Base-by-base conservation (phyloP, 2,113 vertebrate species). In the Cettia cetti region DNA sequence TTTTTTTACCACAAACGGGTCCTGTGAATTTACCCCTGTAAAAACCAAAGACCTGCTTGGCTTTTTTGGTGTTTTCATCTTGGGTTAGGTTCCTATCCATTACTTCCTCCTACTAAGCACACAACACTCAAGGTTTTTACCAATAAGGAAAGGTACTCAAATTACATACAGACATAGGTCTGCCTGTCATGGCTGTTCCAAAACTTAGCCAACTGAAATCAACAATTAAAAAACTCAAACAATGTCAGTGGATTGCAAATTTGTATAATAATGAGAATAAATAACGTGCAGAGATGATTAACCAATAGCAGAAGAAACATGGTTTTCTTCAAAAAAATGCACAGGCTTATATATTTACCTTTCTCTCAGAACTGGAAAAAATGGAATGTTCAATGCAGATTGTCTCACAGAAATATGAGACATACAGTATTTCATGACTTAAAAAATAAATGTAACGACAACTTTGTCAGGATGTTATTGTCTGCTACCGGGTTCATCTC, bases 401-500 rank as follows among this genome's bases (percentile, higher is more conserved):
- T 63, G 22, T 37, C 31, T 68, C 52, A 56, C 47, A 87, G 53
- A 68, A 64, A 65, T 27, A 79, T 3, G 27, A 3, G 27, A 52
- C n/a, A n/a, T 4, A 8, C 31, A 31, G 23, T 57, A 53, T 20
- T 94, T 23, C 30, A 68, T 16, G 37, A 30, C 39, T 69, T 81
- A 18, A 75, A 65, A 91, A 66, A 39, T 13, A 75, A 83, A 79
- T 10, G 31, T 27, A 84, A 89, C 53, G 50, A 57, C 53, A 33
- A 52, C 39, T 61, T 28, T 37, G 37, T 45, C 65, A 79, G 83
- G 53, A n/a, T 49, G 66, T 80, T 92, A 89, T 65, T 89, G 87
- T 78, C 80, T 85, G 75, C 59, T 87, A 95, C 89, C 70, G 89
- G 89, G 42, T 77, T 88, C 45, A 88, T 35, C 70, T 87, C 53